Percentiles rank a stretch among this genome's conserved stretches.
These are phyloP conservation scores for Nomada ferruginata DNA, from an alignment of 2,888 invertebrate genomes.

Conservation along the genomic window DNA sequence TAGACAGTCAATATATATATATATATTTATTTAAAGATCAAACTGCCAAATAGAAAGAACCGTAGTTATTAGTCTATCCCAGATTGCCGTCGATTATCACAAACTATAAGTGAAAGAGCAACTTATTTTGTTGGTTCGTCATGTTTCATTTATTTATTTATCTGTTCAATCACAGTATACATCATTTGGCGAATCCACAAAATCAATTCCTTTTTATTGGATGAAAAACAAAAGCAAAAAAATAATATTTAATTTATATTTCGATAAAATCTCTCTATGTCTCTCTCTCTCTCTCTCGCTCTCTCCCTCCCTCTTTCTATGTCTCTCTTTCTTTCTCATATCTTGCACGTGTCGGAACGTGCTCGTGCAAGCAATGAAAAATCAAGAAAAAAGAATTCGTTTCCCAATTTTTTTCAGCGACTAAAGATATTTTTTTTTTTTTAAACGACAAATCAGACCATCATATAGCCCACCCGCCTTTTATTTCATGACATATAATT, in stretches of 20 bases:
- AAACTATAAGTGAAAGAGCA: background rate
- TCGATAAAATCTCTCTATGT: conserved; percentile 10
- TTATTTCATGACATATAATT: conserved; percentile 72
- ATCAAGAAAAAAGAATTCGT: conserved; percentile 25
- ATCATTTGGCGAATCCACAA: conserved; percentile 43
- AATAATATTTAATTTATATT: background rate
- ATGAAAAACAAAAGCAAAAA: conserved; percentile 1
- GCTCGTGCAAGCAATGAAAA: conserved; percentile 21
- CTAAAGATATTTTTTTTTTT: background rate
- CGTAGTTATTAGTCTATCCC: conserved; percentile 40
- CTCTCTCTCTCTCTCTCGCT: conserved; percentile 20
- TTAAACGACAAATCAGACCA: conserved; percentile 38
- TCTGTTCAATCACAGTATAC: conserved; percentile 7
- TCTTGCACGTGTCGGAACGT: conserved; percentile 11
- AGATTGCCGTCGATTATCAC: conserved; percentile 23
- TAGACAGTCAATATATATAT: conserved; percentile 70
- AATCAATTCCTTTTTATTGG: background rate
- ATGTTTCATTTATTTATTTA: background rate
- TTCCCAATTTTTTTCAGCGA: background rate
- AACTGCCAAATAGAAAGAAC: conserved; percentile 15
- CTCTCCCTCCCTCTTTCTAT: no score
- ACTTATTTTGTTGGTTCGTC: conserved; percentile 51
- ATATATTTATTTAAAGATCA: conserved; percentile 28
- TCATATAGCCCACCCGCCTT: conserved; percentile 61
- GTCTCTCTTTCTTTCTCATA: no score